Evolutionary conservation across 2,888 invertebrate genomes (phyloP).

Genomic region (Orthonevra nobilis): DNA sequence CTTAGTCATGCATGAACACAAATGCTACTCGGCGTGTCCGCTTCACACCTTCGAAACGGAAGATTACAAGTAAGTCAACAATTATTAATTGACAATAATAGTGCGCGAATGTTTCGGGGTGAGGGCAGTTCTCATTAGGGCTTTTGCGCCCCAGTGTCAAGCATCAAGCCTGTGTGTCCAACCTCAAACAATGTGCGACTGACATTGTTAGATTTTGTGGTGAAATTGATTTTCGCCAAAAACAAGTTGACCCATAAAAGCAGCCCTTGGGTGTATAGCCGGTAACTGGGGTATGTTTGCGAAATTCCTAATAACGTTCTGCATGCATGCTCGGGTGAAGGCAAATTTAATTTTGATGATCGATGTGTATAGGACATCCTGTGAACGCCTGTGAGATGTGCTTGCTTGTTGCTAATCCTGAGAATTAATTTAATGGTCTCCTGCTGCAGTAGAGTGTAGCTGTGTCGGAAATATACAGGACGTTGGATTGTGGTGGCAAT

Average conservation of each 20-base stretch:
- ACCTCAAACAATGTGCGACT: slow-evolving; percentile 12
- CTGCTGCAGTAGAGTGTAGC: slow-evolving; percentile 8
- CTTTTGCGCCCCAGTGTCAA: slow-evolving; percentile 32
- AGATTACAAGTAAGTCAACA: slow-evolving; percentile 85
- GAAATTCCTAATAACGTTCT: slow-evolving; percentile 30
- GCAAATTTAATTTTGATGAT: slow-evolving; percentile 68
- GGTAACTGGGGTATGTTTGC: slow-evolving; percentile 27
- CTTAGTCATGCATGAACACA: slow-evolving; percentile 89
- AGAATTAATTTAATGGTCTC: slow-evolving; percentile 63
- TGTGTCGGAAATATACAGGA: background rate
- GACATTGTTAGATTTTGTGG: slow-evolving; percentile 34
- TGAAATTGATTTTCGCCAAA: slow-evolving; percentile 32
- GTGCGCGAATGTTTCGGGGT: background rate
- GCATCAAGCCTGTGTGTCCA: background rate
- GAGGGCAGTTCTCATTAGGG: slow-evolving; percentile 1
- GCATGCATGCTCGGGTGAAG: slow-evolving; percentile 34
- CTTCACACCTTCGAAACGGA: slow-evolving; percentile 91
- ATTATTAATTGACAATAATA: slow-evolving; percentile 62
- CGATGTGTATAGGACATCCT: slow-evolving; percentile 50
- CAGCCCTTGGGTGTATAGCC: background rate
- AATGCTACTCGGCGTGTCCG: slow-evolving; percentile 92
- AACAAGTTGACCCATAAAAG: background rate
- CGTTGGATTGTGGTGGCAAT: background rate
- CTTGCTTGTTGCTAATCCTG: slow-evolving; percentile 48
- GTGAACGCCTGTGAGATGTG: background rate